phyloP scores from a whole-genome alignment of 2,888 invertebrate species.

The Meandrusa payeni region DNA sequence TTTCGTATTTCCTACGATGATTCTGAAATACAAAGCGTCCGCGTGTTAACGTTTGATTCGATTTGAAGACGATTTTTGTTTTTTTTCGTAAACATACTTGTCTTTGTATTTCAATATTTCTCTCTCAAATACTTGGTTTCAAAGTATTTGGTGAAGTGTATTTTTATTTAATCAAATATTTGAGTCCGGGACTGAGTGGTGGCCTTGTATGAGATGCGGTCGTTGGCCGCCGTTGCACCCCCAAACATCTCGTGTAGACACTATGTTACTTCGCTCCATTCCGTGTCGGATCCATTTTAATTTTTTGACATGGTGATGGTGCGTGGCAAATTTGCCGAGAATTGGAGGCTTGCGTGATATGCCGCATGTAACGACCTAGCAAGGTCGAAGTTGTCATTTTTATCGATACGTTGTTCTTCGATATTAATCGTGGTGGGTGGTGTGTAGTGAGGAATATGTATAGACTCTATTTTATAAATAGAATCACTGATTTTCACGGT shows the following conservation, averaged over 20 bases:
- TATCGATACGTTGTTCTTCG: too few relatives aligned
- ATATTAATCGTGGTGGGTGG: too few relatives aligned
- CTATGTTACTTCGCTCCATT: constrained; percentile 9
- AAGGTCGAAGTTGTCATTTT: too few relatives aligned
- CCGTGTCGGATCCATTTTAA: constrained; percentile 22
- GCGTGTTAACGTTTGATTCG: too few relatives aligned
- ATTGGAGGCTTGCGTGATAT: constrained; percentile 17
- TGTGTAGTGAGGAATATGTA: too few relatives aligned
- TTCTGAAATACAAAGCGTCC: too few relatives aligned
- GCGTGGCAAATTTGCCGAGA: constrained; percentile 15
- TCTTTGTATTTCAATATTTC: too few relatives aligned
- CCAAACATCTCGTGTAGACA: constrained; percentile 20
- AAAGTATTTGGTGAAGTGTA: not conserved
- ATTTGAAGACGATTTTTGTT: too few relatives aligned
- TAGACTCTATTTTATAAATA: too few relatives aligned
- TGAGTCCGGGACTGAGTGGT: constrained; percentile 1
- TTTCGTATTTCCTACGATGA: too few relatives aligned
- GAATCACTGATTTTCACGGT: too few relatives aligned
- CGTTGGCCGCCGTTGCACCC: constrained; percentile 20
- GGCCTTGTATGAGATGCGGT: constrained; percentile 10
- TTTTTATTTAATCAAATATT: constrained; percentile 17
- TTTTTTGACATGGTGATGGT: constrained; percentile 12
- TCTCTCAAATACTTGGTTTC: not conserved
- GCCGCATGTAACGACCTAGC: constrained; percentile 10
- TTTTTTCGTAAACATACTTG: too few relatives aligned